Percentiles rank a stretch among this genome's conserved stretches.
Evolutionary conservation across 1,140 invertebrate species (phyloP).

Genomic region (Colletes gigas): DNA sequence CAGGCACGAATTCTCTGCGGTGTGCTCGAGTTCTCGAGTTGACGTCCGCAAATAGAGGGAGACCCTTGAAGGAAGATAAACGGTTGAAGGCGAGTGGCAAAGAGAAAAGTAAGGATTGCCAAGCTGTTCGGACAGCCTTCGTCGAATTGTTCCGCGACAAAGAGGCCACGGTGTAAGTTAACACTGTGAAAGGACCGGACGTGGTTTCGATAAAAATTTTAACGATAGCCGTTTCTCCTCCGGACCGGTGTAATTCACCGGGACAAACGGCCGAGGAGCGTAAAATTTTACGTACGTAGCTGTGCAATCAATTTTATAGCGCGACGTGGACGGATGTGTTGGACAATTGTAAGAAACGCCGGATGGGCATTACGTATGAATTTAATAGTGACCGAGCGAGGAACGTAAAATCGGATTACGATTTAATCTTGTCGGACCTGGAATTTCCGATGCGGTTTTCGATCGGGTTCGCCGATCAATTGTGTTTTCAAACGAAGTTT

Average conservation of each 20-base stretch:
- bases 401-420: constrained; percentile 2
- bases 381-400: neutral
- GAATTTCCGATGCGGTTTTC: no score
- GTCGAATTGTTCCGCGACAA: neutral
- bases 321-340: neutral
- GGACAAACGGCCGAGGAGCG: neutral
- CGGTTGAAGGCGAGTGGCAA: constrained; percentile 14
- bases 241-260: neutral
- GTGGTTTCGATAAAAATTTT: constrained; percentile 22
- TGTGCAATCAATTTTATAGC: neutral
- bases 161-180: neutral
- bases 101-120: constrained; percentile 7
- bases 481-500: no score
- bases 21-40: constrained; percentile 12
- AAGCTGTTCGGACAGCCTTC: neutral
- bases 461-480: no score
- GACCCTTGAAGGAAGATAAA: constrained; percentile 40
- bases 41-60: constrained; percentile 22
- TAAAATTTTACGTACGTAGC: neutral
- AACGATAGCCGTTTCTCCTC: neutral
- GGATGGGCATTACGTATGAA: neutral
- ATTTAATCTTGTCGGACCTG: no score
- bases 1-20: constrained; percentile 28
- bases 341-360: neutral
- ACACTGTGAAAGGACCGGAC: neutral